phyloP scores from a whole-genome alignment of 2,888 invertebrate species.

The Oligia latruncula region DNA sequence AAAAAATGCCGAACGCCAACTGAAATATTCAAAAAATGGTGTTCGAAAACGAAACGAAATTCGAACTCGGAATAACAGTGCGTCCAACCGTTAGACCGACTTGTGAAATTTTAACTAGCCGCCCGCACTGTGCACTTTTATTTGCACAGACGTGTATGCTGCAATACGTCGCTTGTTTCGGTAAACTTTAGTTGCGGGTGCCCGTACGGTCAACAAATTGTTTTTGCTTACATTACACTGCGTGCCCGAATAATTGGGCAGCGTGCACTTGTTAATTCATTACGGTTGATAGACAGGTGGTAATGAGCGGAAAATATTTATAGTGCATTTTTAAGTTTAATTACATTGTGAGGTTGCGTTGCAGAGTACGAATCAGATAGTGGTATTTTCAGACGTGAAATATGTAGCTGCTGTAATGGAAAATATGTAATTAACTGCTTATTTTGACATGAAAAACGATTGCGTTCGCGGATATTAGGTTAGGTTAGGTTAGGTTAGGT shows the following conservation, averaged over 20 bases:
- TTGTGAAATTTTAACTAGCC: conserved; percentile 84
- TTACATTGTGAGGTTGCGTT: conserved; percentile 35
- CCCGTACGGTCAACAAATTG: conserved; percentile 67
- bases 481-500: no score
- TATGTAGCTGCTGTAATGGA: conserved; percentile 11
- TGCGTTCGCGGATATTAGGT: not conserved
- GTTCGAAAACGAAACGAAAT: conserved; percentile 64
- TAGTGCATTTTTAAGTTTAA: conserved; percentile 46
- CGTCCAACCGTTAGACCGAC: conserved; percentile 69
- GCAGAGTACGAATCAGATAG: conserved; percentile 3
- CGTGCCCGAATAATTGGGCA: conserved; percentile 66
- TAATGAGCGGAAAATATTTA: conserved; percentile 57
- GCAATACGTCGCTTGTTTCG: conserved; percentile 62
- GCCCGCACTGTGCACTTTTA: conserved; percentile 76
- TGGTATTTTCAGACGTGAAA: conserved; percentile 31
- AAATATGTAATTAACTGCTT: conserved; percentile 32
- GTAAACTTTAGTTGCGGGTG: conserved; percentile 62
- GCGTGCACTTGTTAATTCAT: conserved; percentile 62
- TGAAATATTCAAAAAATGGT: conserved; percentile 72
- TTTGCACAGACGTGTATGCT: conserved; percentile 79
- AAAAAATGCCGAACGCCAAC: conserved; percentile 39
- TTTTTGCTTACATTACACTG: conserved; percentile 70
- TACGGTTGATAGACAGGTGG: conserved; percentile 49
- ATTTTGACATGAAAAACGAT: conserved; percentile 8
- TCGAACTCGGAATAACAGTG: conserved; percentile 69